Percentiles rank a stretch among this genome's conserved stretches.
Evolutionary conservation across 2,888 invertebrate species (phyloP).

Genomic region (Xanthia icteritia): DNA sequence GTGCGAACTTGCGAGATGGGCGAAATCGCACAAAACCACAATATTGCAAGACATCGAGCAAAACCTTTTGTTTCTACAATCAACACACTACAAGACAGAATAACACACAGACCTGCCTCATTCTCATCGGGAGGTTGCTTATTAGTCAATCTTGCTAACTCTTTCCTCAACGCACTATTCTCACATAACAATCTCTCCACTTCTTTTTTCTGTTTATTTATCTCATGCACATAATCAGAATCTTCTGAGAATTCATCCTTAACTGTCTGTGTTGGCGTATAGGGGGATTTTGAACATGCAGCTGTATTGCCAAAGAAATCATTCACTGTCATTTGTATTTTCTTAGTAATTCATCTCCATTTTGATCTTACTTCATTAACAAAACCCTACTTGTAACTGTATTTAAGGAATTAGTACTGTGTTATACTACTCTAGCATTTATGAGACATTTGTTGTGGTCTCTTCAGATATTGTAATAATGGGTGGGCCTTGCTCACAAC

Average conservation of each 20-base stretch:
- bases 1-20: background rate
- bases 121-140: slow-evolving; percentile 42
- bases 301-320: slow-evolving; percentile 69
- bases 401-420: background rate
- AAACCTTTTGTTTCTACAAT: slow-evolving; percentile 17
- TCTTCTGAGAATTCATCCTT: slow-evolving; percentile 30
- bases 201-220: slow-evolving; percentile 73
- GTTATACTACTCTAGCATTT: too few species aligned
- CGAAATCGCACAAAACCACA: background rate
- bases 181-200: slow-evolving; percentile 75
- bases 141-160: slow-evolving; percentile 74
- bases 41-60: too few species aligned
- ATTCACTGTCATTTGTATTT: slow-evolving; percentile 63
- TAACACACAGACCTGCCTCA: slow-evolving; percentile 68
- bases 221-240: slow-evolving; percentile 67
- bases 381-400: background rate
- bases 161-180: slow-evolving; percentile 78
- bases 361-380: slow-evolving; percentile 43
- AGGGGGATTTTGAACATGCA: slow-evolving; percentile 64
- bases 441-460: background rate
- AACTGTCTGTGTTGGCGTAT: slow-evolving; percentile 12
- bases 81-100: slow-evolving; percentile 49
- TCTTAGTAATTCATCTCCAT: slow-evolving; percentile 54
- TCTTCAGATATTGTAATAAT: background rate
- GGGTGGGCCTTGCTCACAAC: too few species aligned